Conservation (phyloP, 2,113 vertebrate species). For the Heterotilapia buettikoferi region DNA sequence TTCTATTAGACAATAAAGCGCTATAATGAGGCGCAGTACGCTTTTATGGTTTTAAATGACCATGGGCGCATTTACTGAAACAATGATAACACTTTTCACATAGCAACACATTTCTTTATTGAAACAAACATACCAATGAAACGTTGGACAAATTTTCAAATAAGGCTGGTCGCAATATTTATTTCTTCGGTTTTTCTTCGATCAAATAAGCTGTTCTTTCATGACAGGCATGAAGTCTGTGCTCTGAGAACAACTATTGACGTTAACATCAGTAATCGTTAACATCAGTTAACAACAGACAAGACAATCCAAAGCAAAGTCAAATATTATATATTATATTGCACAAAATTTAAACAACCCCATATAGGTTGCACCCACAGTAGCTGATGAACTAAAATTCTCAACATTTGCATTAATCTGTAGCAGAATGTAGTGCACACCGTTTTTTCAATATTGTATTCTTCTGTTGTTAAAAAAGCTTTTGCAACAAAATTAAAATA, state of each 20-base stretch:
- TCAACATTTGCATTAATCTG: conserved; percentile 3
- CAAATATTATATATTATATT: conserved; percentile 37
- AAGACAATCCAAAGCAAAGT: conserved; percentile 14
- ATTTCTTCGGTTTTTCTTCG: neutral
- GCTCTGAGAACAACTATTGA: neutral
- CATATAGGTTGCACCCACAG: conserved; percentile 4
- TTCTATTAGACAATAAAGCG: conserved; percentile 33
- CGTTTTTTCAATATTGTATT: neutral
- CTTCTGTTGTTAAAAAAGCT: conserved; percentile 12
- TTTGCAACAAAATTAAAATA: conserved; percentile 15
- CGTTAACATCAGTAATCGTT: neutral
- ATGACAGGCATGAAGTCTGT: neutral
- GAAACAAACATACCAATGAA: conserved; percentile 43
- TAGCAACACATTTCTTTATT: conserved; percentile 58
- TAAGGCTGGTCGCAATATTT: neutral
- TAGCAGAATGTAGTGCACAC: conserved; percentile 4
- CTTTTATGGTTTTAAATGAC: conserved; percentile 18
- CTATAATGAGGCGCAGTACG: neutral
- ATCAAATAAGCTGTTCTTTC: neutral
- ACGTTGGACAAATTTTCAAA: neutral
- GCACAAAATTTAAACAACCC: conserved; percentile 52
- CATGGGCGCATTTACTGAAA: neutral
- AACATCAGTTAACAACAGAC: conserved; percentile 7
- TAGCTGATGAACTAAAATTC: neutral
- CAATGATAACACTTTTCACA: conserved; percentile 24